Percentiles rank a stretch among this genome's conserved stretches.
Conservation (phyloP, 2,797 vertebrate genomes). For the Aplochiton taeniatus region DNA sequence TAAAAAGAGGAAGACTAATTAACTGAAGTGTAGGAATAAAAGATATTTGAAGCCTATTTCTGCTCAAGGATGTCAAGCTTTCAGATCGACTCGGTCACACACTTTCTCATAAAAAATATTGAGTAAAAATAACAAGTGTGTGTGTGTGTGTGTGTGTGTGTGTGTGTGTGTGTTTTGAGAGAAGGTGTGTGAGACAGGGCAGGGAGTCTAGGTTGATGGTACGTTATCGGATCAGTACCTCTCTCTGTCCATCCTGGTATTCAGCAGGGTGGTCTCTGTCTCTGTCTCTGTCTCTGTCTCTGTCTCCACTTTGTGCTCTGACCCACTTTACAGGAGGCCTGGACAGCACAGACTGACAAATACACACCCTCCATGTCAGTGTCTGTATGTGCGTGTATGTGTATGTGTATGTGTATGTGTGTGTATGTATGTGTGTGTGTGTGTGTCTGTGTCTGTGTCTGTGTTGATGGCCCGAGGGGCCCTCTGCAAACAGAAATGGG, state of each 20-base stretch:
- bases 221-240: conserved; percentile 44
- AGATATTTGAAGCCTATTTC: too few relatives aligned
- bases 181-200: neutral
- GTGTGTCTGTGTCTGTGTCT: neutral
- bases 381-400: neutral
- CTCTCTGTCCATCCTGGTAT: conserved; percentile 57
- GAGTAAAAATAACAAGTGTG: neutral
- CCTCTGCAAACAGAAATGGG: conserved; percentile 24
- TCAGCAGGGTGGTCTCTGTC: conserved; percentile 47
- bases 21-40: too few relatives aligned
- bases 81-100: too few relatives aligned
- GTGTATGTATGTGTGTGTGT: neutral
- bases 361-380: conserved; percentile 4
- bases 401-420: neutral
- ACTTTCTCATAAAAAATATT: neutral
- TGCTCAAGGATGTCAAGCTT: too few relatives aligned
- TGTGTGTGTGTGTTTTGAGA: conserved; percentile 7
- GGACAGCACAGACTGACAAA: conserved; percentile 15
- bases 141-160: conserved; percentile 2
- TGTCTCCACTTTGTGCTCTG: conserved; percentile 43
- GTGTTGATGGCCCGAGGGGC: neutral
- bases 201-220: conserved; percentile 31
- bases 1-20: too few relatives aligned
- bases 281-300: neutral
- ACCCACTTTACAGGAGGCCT: conserved; percentile 51